A percentile compares a stretch with the other conserved stretches of the same genome.
phyloP scores from a whole-genome alignment of 2,113 vertebrate genomes.

The Dicrurus megarhynchus region DNA sequence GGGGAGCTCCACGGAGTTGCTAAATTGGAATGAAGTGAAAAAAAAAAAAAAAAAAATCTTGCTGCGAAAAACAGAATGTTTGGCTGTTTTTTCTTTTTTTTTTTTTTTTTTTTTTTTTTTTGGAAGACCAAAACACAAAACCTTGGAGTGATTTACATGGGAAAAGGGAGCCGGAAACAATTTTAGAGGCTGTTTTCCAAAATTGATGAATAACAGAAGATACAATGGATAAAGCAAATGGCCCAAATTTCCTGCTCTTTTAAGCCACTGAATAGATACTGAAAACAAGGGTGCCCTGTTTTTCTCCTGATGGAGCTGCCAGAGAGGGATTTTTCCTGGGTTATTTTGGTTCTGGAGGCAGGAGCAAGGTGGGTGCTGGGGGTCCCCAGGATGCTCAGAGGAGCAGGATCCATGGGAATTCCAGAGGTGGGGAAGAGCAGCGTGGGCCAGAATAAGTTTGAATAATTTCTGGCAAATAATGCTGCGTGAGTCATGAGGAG shows the following conservation, averaged over 20 bases:
- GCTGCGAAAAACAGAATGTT: conserved; percentile 22
- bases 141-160: conserved; percentile 69
- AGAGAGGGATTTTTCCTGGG: not conserved
- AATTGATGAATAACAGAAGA: conserved; percentile 67
- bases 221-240: conserved; percentile 58
- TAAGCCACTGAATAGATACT: conserved; percentile 26
- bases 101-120: not conserved
- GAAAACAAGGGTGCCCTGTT: conserved; percentile 42
- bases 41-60: conserved; percentile 24
- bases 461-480: not conserved
- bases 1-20: conserved; percentile 57
- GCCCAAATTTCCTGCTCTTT: conserved; percentile 67
- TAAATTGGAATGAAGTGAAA: conserved; percentile 65
- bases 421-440: not conserved
- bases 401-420: not conserved
- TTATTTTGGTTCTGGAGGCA: not conserved
- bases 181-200: conserved; percentile 65
- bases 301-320: conserved; percentile 1
- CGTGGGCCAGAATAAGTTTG: fast-evolving
- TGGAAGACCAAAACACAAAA: not conserved
- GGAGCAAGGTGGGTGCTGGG: not conserved
- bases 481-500: not conserved
- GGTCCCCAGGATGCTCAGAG: fast-evolving
- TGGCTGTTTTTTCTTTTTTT: not conserved
- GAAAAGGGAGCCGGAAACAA: conserved; percentile 65